Base-by-base conservation (phyloP, 2,888 invertebrate species). In the Lasioglossum marginatum region DNA sequence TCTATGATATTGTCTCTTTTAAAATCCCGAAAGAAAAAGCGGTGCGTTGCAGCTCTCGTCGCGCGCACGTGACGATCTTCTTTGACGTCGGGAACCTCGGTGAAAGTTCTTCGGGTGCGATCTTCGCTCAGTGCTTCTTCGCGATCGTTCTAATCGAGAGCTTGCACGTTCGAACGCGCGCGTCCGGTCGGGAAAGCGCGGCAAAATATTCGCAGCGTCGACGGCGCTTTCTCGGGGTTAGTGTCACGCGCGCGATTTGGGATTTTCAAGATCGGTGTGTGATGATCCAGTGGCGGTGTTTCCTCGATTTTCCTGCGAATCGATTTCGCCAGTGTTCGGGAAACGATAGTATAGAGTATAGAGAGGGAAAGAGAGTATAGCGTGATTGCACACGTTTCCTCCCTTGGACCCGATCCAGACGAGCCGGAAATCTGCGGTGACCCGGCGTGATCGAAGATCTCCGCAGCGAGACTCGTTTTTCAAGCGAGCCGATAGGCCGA, bases 361-460 rank as follows among this genome's bases (percentile, higher is more conserved):
- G n/a, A 12, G n/a, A 12, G n/a, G 4, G 57, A 2, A 8, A n/a
- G 10, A 57, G 27, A 1, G 27, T 16, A 2, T 27, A 63, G 77
- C 84, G 88, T 77, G 90, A 89, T 89, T 88, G 85, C 85, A 60
- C 73, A 40, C 63, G 40, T 48, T 60, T 81, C 87, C 77, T 82
- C 77, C 81, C 74, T 90, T 90, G 89, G 90, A 90, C 79, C 85
- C 52, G 43, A 79, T 90, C 89, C 90, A 90, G 90, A 70, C 74
- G 57, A 83, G 78, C 85, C 79, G 82, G 71, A 85, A 90, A 89
- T 88, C 88, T 83, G 90, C 79, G 85, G 87, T 73, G 74, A 75
- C 57, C 88, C 83, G 48, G 43, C 82, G 88, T 79, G 90, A 90
- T 82, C 79, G 85, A 90, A 82, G 79, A 79, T 87, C 86, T 82